Evolutionary conservation across 2,113 vertebrate genomes (phyloP).

Genomic region (Paraplagusia blochii): DNA sequence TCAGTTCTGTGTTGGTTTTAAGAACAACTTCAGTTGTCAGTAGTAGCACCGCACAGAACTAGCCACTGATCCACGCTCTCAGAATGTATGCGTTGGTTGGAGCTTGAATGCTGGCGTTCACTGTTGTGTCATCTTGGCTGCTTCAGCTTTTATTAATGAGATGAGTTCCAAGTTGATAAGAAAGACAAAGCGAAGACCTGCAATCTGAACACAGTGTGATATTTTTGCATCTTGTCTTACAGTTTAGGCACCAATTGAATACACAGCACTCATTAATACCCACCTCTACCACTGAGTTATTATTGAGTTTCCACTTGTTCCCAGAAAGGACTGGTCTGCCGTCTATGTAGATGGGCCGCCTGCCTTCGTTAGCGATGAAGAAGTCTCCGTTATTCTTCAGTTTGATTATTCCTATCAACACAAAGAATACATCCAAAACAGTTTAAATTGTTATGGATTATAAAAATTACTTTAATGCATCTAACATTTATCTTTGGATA

Average conservation of each 20-base stretch:
- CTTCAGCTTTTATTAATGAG: constrained; percentile 91
- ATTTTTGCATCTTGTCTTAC: neutral
- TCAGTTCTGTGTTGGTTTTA: constrained; percentile 4
- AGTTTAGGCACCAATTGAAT: too few relatives aligned
- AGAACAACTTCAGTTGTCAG: constrained; percentile 2
- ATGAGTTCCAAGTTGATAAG: constrained; percentile 96
- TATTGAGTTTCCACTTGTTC: constrained; percentile 95
- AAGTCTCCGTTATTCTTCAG: constrained; percentile 95
- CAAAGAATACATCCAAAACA: neutral
- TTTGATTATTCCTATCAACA: constrained; percentile 86
- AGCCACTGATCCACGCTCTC: neutral
- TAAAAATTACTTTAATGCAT: too few relatives aligned
- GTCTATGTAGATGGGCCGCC: constrained; percentile 91
- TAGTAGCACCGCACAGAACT: neutral
- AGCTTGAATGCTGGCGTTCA: constrained; percentile 59
- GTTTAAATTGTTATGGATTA: neutral
- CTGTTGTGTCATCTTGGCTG: constrained; percentile 90
- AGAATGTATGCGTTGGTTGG: neutral
- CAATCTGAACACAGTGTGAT: constrained; percentile 75
- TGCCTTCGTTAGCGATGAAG: constrained; percentile 93
- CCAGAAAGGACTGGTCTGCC: constrained; percentile 90
- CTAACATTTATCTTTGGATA: too few relatives aligned
- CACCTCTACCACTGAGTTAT: constrained; percentile 95
- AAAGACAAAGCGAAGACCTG: constrained; percentile 93
- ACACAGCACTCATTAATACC: too few relatives aligned